phyloP scores from a whole-genome alignment of 2,797 vertebrate genomes.

The Cryptoprocta ferox region DNA sequence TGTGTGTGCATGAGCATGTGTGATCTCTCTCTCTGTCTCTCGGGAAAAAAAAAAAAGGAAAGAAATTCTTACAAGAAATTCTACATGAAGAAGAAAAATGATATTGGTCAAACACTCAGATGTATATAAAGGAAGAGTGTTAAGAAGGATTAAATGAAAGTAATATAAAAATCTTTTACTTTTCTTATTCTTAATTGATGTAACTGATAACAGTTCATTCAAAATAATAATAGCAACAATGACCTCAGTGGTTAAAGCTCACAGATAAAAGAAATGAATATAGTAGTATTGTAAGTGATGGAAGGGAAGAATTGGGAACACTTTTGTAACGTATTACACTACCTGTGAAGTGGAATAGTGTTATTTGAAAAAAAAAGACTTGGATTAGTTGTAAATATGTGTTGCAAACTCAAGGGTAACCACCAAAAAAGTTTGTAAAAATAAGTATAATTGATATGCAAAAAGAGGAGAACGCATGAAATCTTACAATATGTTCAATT shows the following conservation, averaged over 20 bases:
- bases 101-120: neutral
- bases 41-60: too few relatives aligned
- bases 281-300: too few relatives aligned
- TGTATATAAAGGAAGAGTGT: neutral
- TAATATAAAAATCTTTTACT: neutral
- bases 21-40: too few relatives aligned
- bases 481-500: neutral
- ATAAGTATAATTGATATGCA: neutral
- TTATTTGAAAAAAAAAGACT: neutral
- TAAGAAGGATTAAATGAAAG: neutral
- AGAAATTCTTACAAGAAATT: too few relatives aligned
- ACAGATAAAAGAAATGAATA: neutral
- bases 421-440: neutral
- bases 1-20: too few relatives aligned
- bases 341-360: neutral
- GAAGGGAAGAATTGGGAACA: too few relatives aligned
- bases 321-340: too few relatives aligned
- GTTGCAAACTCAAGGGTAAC: neutral
- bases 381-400: neutral
- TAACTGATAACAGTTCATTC: neutral
- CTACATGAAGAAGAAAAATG: neutral
- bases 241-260: neutral
- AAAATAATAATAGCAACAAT: neutral
- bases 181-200: neutral
- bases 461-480: neutral